Evolutionary conservation across 2,113 vertebrate species (phyloP).

Genomic region (Atlantisia rogersi): DNA sequence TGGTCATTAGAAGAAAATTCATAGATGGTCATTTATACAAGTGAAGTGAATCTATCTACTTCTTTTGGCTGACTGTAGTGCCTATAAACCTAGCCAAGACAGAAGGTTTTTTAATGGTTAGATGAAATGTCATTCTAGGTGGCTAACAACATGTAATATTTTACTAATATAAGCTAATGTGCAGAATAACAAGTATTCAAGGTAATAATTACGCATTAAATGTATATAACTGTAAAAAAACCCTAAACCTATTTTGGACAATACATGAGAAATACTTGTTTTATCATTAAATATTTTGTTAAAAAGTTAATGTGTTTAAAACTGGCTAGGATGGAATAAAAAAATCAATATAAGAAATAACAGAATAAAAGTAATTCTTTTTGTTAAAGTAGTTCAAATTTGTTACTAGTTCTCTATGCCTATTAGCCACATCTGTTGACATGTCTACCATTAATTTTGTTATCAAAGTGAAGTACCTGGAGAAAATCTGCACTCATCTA

Average conservation of each 20-base stretch:
- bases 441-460: slow-evolving; percentile 47
- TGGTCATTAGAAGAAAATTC: neutral
- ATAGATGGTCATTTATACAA: neutral
- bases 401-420: neutral
- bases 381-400: neutral
- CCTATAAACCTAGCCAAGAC: neutral
- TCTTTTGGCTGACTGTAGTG: neutral
- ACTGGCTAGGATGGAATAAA: neutral
- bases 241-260: neutral
- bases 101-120: neutral
- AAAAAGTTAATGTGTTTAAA: neutral
- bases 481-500: slow-evolving; percentile 24
- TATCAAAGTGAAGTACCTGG: neutral
- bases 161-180: neutral
- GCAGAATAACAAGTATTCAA: neutral
- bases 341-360: neutral
- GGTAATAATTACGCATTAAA: neutral
- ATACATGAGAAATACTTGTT: neutral
- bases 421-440: neutral
- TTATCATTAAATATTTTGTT: neutral
- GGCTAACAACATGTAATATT: neutral
- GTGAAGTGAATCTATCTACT: neutral
- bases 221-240: neutral
- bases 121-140: neutral
- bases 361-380: neutral